phyloP scores from a whole-genome alignment of 1,140 invertebrate genomes.

The Meloidogyne chitwoodi region DNA sequence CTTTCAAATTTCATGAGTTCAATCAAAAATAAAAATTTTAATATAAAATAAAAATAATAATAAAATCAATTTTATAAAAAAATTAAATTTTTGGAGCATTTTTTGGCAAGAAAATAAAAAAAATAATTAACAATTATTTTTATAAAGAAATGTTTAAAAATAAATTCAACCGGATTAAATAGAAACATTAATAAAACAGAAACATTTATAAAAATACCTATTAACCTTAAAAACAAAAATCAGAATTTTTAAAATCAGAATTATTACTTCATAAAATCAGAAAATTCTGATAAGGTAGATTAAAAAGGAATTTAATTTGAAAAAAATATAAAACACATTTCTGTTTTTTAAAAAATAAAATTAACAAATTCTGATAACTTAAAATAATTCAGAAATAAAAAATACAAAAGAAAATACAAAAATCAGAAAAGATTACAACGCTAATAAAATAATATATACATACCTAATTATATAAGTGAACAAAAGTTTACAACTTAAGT shows the following conservation, averaged over 20 bases:
- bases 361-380: neutral
- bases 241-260: neutral
- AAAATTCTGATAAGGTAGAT: neutral
- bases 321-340: too few species aligned
- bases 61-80: neutral
- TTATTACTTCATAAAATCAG: neutral
- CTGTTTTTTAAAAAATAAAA: too few species aligned
- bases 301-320: too few species aligned
- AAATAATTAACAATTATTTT: neutral
- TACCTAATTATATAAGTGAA: too few species aligned
- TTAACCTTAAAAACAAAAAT: conserved; percentile 1
- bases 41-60: neutral
- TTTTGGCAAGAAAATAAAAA: neutral
- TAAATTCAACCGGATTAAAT: neutral
- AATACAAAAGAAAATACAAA: neutral
- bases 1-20: neutral
- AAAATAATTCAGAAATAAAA: neutral
- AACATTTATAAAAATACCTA: too few species aligned
- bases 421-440: too few species aligned
- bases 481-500: too few species aligned
- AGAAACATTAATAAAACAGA: neutral
- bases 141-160: neutral
- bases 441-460: too few species aligned
- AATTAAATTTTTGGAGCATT: neutral
- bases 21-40: neutral